Base-by-base conservation (phyloP, 2,113 vertebrate species). In the Psittacula cyanocephala region DNA sequence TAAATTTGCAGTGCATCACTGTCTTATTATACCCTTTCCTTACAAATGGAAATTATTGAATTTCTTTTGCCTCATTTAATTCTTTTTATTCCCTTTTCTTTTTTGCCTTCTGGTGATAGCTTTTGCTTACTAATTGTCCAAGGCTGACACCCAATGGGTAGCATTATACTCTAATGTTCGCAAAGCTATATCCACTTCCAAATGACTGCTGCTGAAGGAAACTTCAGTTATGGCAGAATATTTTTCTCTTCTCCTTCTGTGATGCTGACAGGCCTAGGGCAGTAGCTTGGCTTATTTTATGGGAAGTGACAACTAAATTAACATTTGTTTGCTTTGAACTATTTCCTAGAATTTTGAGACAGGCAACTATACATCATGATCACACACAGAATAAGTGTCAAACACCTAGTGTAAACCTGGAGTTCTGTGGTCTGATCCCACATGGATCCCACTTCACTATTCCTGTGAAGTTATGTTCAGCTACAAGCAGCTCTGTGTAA, bases 41-140 rank as follows among this genome's bases (percentile, higher is more conserved):
- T 97, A 93, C 95, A 97, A 75, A 97, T 96, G 95, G 95, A 97
- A 97, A 97, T 96, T 87, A 97, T 88, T 95, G 90, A 83, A 88
- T 97, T 97, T 82, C 93, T 95, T 95, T 95, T 96, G 95, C 95
- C 91, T 96, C 95, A 95, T 96, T 97, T 97, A 93, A 95, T 96
- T 93, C 84, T 93, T 96, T 95, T 91, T 88, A 95, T 92, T 92
- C 59, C 60, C 49, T 81, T 95, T 88, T 80, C 31, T 81, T 22
- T 63, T 68, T 63, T 83, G 24, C 84, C 67, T 88, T 95, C 91
- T 94, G 88, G 63, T 78, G 80, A 82, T 92, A 78, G 75, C 76
- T 91, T 83, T 84, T 81, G 90, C 90, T 86, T 91, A 79, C 79
- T 94, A 91, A 97, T 95, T 94, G 95, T 95, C 80, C 11, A 4